Evolutionary conservation across 2,797 vertebrate genomes (phyloP).

Genomic region (Pitangus sulphuratus): DNA sequence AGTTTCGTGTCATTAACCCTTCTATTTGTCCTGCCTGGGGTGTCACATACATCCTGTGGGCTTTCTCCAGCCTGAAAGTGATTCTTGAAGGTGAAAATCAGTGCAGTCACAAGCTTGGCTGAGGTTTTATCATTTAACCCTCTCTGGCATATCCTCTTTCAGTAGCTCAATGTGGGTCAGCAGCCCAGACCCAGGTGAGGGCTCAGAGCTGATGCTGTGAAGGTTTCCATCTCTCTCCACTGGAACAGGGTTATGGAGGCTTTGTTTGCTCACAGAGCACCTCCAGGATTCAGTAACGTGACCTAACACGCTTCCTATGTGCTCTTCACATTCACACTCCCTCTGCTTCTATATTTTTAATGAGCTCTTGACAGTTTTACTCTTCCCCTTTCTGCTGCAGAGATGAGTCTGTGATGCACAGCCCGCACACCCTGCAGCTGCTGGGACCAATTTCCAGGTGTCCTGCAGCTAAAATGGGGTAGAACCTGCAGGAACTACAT

Average conservation of each 20-base stretch:
- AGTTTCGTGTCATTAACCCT: background rate
- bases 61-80: background rate
- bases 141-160: background rate
- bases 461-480: background rate
- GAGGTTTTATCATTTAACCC: background rate
- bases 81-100: background rate
- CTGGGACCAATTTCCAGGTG: conserved; percentile 10
- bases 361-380: conserved; percentile 36
- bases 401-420: background rate
- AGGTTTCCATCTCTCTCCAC: background rate
- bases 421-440: background rate
- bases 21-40: background rate
- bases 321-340: background rate
- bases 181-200: background rate
- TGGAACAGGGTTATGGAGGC: background rate
- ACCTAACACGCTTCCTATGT: background rate
- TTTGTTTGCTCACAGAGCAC: background rate
- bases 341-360: conserved; percentile 41
- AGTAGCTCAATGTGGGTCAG: background rate
- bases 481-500: background rate
- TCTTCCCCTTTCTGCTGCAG: background rate
- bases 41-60: background rate
- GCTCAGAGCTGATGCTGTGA: background rate
- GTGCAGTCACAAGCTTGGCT: background rate
- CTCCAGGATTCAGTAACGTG: background rate